Percentiles rank a stretch among this genome's conserved stretches.
phyloP scores from a whole-genome alignment of 92 coral and sea anemone genomes.

The Epizoanthus ramosus region DNA sequence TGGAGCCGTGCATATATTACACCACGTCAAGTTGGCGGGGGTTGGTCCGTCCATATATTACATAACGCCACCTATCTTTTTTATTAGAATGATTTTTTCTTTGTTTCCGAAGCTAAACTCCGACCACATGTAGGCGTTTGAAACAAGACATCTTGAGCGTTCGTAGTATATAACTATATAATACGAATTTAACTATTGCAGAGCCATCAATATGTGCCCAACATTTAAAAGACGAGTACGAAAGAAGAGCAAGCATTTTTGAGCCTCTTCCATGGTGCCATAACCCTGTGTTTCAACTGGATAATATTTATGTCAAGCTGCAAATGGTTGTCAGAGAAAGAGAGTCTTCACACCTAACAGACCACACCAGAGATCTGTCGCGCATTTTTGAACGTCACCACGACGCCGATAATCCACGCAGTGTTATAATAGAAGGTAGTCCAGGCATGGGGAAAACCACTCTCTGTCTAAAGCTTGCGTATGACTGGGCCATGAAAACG shows the following conservation, averaged over 20 bases:
- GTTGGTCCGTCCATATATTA: too few relatives aligned
- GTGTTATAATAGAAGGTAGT: neutral
- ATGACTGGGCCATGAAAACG: neutral
- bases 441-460: slow-evolving; percentile 2
- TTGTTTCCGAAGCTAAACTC: too few relatives aligned
- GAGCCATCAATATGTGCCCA: neutral
- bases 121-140: too few relatives aligned
- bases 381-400: neutral
- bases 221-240: neutral
- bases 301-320: neutral
- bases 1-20: too few relatives aligned
- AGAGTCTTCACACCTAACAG: neutral
- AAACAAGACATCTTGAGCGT: too few relatives aligned
- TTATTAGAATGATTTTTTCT: too few relatives aligned
- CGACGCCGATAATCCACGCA: neutral
- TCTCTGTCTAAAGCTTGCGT: neutral
- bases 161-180: too few relatives aligned
- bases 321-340: neutral
- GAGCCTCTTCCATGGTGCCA: neutral
- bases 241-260: neutral
- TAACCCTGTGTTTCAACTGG: neutral
- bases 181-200: neutral
- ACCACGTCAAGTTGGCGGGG: too few relatives aligned
- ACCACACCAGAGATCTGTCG: neutral
- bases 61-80: too few relatives aligned